phyloP scores from a whole-genome alignment of 1,140 invertebrate genomes.

The Drosophila nigromelanica region DNA sequence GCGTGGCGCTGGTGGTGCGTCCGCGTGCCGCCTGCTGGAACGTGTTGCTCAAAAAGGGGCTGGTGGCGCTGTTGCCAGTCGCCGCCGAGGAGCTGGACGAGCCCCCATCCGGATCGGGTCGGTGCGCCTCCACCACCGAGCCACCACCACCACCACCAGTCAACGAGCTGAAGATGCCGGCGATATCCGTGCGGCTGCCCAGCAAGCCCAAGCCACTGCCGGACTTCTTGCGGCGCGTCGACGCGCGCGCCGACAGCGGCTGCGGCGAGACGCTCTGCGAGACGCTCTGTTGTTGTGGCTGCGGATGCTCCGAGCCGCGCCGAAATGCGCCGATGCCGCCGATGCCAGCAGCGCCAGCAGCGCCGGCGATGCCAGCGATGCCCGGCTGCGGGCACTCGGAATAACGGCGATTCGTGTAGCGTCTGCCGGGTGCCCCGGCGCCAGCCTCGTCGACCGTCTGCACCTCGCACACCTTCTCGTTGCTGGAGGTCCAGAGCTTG shows the following conservation, averaged over 20 bases:
- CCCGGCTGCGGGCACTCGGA: slow-evolving; percentile 87
- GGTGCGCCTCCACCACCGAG: slow-evolving; percentile 91
- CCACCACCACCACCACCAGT: slow-evolving; percentile 85
- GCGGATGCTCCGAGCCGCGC: slow-evolving; percentile 88
- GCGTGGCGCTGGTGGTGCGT: slow-evolving; percentile 77
- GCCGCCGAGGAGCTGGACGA: slow-evolving; percentile 61
- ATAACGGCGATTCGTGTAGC: slow-evolving; percentile 88
- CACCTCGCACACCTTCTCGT: slow-evolving; percentile 91
- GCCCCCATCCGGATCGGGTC: slow-evolving; percentile 84
- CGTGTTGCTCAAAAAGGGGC: slow-evolving; percentile 57
- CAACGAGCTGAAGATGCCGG: slow-evolving; percentile 89
- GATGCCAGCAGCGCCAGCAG: too few species aligned
- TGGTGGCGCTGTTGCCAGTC: slow-evolving; percentile 41
- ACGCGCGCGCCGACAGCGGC: slow-evolving; percentile 59
- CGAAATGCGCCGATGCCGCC: slow-evolving; percentile 73
- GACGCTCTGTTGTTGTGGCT: slow-evolving; percentile 54
- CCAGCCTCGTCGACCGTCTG: slow-evolving; percentile 89
- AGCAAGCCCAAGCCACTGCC: slow-evolving; percentile 86
- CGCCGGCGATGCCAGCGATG: slow-evolving; percentile 83
- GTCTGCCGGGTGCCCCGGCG: slow-evolving; percentile 85
- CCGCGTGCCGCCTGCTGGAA: slow-evolving; percentile 66
- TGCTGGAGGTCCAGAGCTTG: slow-evolving; percentile 92
- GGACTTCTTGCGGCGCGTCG: slow-evolving; percentile 83
- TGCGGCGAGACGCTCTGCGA: slow-evolving; percentile 82
- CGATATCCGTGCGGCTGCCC: slow-evolving; percentile 90